Conservation (phyloP, 2,113 vertebrate genomes). For the Sapajus apella region DNA sequence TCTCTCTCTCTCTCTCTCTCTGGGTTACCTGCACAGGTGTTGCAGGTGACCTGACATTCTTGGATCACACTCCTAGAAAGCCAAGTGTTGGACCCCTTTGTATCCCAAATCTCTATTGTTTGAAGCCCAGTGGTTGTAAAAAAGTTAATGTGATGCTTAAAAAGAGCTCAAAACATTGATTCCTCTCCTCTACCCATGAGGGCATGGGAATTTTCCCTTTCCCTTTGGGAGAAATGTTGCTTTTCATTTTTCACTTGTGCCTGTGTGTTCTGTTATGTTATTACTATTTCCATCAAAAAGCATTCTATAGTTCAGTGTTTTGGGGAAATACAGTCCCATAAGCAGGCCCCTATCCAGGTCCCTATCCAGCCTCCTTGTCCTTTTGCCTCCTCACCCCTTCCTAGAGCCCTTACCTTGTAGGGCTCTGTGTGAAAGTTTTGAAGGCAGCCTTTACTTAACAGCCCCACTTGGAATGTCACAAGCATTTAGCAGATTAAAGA, state of each 20-base stretch:
- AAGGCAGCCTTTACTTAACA: neutral
- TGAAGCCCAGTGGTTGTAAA: neutral
- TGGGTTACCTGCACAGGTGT: no score
- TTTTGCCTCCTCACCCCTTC: neutral
- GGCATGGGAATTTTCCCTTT: neutral
- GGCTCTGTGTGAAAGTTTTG: neutral
- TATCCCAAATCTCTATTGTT: neutral
- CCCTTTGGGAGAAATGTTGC: neutral
- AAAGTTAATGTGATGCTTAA: neutral
- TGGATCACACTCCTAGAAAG: neutral
- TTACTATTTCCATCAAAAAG: neutral
- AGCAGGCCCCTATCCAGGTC: neutral
- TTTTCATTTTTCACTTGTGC: neutral
- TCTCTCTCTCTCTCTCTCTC: neutral
- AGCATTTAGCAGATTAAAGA: neutral
- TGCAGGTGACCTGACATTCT: neutral
- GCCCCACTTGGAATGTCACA: neutral
- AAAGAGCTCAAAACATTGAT: neutral
- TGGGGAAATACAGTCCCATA: neutral
- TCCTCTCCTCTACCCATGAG: no score
- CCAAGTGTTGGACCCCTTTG: neutral
- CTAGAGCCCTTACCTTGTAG: accelerated
- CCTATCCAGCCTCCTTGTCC: neutral
- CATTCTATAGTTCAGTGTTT: neutral
- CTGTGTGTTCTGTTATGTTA: neutral